A percentile compares a stretch with the other conserved stretches of the same genome.
Conservation (phyloP, 2,888 invertebrate species). For the Drosophila lacicola region DNA sequence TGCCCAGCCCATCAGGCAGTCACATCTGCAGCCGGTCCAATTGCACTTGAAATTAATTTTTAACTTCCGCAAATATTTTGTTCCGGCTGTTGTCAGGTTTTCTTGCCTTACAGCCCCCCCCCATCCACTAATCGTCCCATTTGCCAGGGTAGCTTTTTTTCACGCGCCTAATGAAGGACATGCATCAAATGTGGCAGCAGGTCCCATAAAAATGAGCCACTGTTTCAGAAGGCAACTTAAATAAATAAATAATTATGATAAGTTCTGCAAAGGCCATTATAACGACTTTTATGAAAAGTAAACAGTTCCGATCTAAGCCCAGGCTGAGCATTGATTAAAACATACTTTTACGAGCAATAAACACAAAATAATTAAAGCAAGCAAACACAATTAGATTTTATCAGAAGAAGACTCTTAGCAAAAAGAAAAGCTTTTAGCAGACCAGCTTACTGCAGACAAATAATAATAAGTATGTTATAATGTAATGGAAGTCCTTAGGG, state of each 20-base stretch:
- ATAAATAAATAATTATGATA: constrained; percentile 74
- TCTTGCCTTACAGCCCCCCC: neutral
- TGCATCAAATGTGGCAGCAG: constrained; percentile 69
- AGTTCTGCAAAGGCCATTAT: constrained; percentile 35
- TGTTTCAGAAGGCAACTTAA: constrained; percentile 45
- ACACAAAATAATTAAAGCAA: constrained; percentile 7
- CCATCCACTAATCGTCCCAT: constrained; percentile 25
- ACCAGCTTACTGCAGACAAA: no score
- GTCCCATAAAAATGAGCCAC: constrained; percentile 48
- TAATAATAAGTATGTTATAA: no score
- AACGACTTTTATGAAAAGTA: constrained; percentile 8
- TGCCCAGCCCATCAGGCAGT: constrained; percentile 36
- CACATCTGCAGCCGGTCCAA: constrained; percentile 55
- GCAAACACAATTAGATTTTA: constrained; percentile 3
- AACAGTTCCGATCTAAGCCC: constrained; percentile 12
- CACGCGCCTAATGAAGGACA: constrained; percentile 62
- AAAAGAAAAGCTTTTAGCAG: no score
- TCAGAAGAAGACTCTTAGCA: neutral
- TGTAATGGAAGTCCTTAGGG: no score
- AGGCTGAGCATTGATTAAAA: neutral
- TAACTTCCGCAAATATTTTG: constrained; percentile 75
- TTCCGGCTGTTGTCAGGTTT: constrained; percentile 31
- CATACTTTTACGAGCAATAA: constrained; percentile 11
- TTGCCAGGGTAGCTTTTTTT: constrained; percentile 46
- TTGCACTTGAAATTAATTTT: constrained; percentile 76